Evolutionary conservation across 2,888 invertebrate species (phyloP), one percentile per base, ranked within the genome.

Genomic region (Thereva unica): DNA sequence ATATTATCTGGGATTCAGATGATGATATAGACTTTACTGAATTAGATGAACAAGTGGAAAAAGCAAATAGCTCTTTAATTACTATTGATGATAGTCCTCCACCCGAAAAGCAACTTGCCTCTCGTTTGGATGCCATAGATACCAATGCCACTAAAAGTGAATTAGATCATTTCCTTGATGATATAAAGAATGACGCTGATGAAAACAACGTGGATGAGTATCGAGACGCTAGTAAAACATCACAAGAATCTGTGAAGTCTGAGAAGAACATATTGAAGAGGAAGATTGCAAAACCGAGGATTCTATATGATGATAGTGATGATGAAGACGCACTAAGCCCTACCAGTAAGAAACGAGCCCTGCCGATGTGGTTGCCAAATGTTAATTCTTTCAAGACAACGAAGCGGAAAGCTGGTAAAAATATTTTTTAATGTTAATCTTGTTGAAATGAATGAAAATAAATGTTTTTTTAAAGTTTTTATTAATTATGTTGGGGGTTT

Each of bases 11-110:
- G 53, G 65, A 61, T 4, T 67, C 64, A 1, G 69, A 67, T 47
- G 44, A 37, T 50, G 66, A 67, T 37, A 23, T 69, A 8, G 67
- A 69, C 50, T 67, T 61, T 45, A 9, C 10, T 6, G n/a, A 61
- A 5, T 42, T 69, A 34, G 69, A 65, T 45, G 41, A 34, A 8
- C 38, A 65, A 9, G 8, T 56, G 9, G 4, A 56, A 7, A 23
- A 56, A 50, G 6, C n/a, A 12, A 50, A 57, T 42, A 40, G 38
- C 34, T 52, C 50, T n/a, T 9, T 9, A 8, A 5, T 1, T 2
- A 38, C 54, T 1, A n/a, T 6, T 5, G 10, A 35, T 23, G 37
- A 5, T 37, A 12, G 6, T 2, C 12, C 52, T 2, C 12, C 52
- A 23, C 9, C 6, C 5, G 35, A 64, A 10, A 10, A 37, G 42